Percentiles rank a stretch among this genome's conserved stretches.
phyloP scores from a whole-genome alignment of 2,113 vertebrate species.

The Dipodomys stephensi region DNA sequence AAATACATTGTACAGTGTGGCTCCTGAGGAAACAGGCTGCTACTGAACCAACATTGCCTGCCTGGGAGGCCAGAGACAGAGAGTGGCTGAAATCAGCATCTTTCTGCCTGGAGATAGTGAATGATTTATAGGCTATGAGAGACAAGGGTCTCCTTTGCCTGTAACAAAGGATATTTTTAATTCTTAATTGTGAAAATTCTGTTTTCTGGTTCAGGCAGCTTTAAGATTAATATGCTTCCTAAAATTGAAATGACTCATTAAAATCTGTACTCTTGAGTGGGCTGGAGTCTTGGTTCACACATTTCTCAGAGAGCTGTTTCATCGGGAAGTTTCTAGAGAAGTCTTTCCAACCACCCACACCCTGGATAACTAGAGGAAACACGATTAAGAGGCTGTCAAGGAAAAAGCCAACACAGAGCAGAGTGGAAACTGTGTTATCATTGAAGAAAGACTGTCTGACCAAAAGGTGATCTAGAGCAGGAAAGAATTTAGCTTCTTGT shows the following conservation, averaged over 20 bases:
- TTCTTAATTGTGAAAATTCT: constrained; percentile 53
- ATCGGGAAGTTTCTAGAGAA: constrained; percentile 43
- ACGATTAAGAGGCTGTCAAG: constrained; percentile 33
- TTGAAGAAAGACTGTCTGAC: constrained; percentile 31
- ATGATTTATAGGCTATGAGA: constrained; percentile 24
- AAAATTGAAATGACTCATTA: constrained; percentile 68
- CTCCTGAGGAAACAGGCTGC: not conserved
- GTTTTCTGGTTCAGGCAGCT: constrained; percentile 55
- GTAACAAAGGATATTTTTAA: constrained; percentile 69
- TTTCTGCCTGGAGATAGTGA: not conserved
- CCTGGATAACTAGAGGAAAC: not conserved
- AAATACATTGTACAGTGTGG: not conserved
- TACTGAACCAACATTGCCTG: constrained; percentile 7
- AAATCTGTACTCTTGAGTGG: constrained; percentile 27
- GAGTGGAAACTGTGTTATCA: not conserved
- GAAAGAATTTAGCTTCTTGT: constrained; percentile 10
- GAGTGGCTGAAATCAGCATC: not conserved
- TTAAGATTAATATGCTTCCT: constrained; percentile 58
- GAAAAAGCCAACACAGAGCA: not conserved
- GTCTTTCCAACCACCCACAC: constrained; percentile 35
- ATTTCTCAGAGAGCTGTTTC: not conserved
- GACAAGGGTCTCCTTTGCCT: constrained; percentile 44
- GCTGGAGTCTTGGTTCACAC: constrained; percentile 10
- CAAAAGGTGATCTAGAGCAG: not conserved
- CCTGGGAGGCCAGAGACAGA: not conserved